Conservation (phyloP, 2,888 invertebrate genomes). For the Melanostoma mellinum region DNA sequence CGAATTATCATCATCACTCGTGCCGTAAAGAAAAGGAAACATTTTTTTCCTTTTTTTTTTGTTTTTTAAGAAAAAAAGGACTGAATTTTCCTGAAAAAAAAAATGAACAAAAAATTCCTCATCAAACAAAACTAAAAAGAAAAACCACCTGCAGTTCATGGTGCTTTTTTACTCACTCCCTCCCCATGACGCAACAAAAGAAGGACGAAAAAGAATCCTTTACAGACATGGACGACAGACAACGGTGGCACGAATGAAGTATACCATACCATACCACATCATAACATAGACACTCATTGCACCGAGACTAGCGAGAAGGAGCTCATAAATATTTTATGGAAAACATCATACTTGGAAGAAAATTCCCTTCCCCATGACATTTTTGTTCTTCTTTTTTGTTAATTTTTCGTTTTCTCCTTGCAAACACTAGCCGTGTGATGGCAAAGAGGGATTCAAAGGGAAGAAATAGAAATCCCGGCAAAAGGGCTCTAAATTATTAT, state of each 20-base stretch:
- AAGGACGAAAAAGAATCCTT: slow-evolving; percentile 44
- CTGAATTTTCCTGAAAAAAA: slow-evolving; percentile 13
- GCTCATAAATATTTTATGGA: slow-evolving; percentile 70
- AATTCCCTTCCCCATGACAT: slow-evolving; percentile 2
- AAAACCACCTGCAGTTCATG: slow-evolving; percentile 65
- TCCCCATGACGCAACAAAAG: slow-evolving; percentile 25
- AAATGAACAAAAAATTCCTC: slow-evolving; percentile 30
- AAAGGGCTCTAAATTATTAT: slow-evolving; percentile 54
- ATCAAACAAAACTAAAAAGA: slow-evolving; percentile 31
- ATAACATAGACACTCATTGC: background rate
- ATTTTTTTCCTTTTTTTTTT: no score
- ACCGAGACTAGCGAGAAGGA: slow-evolving; percentile 18
- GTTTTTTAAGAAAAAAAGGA: slow-evolving; percentile 4
- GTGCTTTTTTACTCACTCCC: slow-evolving; percentile 45
- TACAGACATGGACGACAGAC: slow-evolving; percentile 33
- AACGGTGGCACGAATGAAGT: background rate
- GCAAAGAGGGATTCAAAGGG: background rate
- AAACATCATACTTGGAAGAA: slow-evolving; percentile 57
- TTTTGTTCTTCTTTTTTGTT: slow-evolving; percentile 16
- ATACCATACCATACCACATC: slow-evolving; percentile 20
- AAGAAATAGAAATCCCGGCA: slow-evolving; percentile 2
- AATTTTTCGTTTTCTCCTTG: background rate
- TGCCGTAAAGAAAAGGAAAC: slow-evolving; percentile 5
- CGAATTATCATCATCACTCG: slow-evolving; percentile 58
- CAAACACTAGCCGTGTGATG: background rate